phyloP scores from a whole-genome alignment of 2,888 invertebrate genomes.

The Erannis defoliaria region DNA sequence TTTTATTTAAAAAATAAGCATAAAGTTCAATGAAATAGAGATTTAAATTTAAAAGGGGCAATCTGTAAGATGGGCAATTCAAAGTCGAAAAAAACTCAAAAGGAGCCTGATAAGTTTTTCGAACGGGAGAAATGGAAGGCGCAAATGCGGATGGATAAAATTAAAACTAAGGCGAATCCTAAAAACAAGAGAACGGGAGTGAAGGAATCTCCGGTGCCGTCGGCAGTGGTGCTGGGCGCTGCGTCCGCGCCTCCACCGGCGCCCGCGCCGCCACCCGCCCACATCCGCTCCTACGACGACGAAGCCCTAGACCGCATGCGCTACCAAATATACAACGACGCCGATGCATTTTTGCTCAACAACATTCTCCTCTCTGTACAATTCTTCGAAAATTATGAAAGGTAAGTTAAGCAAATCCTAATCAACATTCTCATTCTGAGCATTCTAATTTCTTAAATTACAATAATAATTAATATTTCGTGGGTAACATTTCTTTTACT shows the following conservation, averaged over 20 bases:
- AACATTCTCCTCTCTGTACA: slow-evolving; percentile 91
- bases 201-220: slow-evolving; percentile 60
- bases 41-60: slow-evolving; percentile 1
- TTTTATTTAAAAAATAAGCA: slow-evolving; percentile 12
- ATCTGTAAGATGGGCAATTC: slow-evolving; percentile 72
- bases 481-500: too few species aligned
- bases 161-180: slow-evolving; percentile 63
- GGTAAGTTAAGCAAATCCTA: slow-evolving; percentile 85
- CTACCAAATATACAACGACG: slow-evolving; percentile 86
- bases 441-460: not conserved
- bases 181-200: slow-evolving; percentile 60
- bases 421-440: too few species aligned
- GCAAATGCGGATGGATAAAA: slow-evolving; percentile 66
- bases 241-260: slow-evolving; percentile 55
- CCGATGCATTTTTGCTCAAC: slow-evolving; percentile 91
- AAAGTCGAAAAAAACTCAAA: slow-evolving; percentile 72
- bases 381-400: slow-evolving; percentile 92
- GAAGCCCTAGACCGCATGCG: slow-evolving; percentile 86
- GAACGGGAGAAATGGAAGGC: slow-evolving; percentile 75
- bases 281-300: slow-evolving; percentile 79
- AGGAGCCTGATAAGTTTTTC: slow-evolving; percentile 77
- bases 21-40: slow-evolving; percentile 6
- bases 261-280: slow-evolving; percentile 61
- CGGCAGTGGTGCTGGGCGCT: slow-evolving; percentile 50
- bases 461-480: too few species aligned